phyloP scores from a whole-genome alignment of 2,797 vertebrate genomes.

The Linurgus olivaceus region DNA sequence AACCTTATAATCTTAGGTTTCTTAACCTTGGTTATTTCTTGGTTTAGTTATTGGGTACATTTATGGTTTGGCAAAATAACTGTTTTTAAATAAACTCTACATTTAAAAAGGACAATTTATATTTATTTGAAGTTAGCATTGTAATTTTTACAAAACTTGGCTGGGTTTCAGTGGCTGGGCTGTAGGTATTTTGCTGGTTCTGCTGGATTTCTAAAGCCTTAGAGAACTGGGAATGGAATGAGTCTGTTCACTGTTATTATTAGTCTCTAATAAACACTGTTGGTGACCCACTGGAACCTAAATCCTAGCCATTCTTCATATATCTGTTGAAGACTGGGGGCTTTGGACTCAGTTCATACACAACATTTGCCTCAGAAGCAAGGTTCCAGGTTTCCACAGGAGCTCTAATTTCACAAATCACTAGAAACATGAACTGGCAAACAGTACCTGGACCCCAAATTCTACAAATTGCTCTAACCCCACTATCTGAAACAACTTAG shows the following conservation, averaged over 20 bases:
- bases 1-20: not conserved
- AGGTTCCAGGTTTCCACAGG: not conserved
- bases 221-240: constrained; percentile 25
- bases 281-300: constrained; percentile 1
- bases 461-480: not conserved
- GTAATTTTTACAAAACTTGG: constrained; percentile 57
- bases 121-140: constrained; percentile 56
- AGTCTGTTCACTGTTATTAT: constrained; percentile 40
- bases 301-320: not conserved
- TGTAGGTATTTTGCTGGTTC: constrained; percentile 66
- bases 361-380: not conserved
- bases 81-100: constrained; percentile 17
- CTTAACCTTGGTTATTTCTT: not conserved
- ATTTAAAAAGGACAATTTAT: constrained; percentile 39
- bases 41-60: not conserved
- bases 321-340: not conserved
- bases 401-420: not conserved
- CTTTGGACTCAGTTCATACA: constrained; percentile 13
- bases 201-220: constrained; percentile 65
- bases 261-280: constrained; percentile 20
- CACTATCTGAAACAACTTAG: not conserved
- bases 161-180: constrained; percentile 34
- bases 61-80: constrained; percentile 23
- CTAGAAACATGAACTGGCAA: not conserved
- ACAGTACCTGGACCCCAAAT: not conserved